Percentiles rank a stretch among this genome's conserved stretches.
These are phyloP conservation scores for Diarsia rubi DNA, from an alignment of 2,888 invertebrate species.

Conservation along the genomic window DNA sequence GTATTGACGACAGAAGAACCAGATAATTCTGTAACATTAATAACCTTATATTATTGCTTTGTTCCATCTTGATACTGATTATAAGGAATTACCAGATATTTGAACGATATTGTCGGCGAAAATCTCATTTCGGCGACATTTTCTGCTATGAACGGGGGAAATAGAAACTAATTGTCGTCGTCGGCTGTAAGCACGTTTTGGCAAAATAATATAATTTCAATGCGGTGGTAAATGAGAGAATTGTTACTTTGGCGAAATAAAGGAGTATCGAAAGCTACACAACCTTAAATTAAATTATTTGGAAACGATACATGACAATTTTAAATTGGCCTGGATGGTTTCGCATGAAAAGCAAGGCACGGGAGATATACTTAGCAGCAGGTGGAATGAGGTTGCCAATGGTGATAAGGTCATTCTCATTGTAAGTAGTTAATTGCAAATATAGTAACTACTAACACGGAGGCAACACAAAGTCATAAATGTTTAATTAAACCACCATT, in stretches of 20 bases:
- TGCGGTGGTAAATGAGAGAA: slow-evolving; percentile 15
- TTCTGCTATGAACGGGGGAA: slow-evolving; percentile 33
- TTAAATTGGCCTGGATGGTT: not conserved
- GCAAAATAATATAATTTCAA: slow-evolving; percentile 18
- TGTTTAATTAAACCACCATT: not conserved
- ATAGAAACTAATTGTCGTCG: slow-evolving; percentile 33
- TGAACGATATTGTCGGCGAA: slow-evolving; percentile 35
- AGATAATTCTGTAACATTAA: slow-evolving; percentile 68
- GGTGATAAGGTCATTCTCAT: not conserved
- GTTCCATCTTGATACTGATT: slow-evolving; percentile 54
- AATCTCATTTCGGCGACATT: slow-evolving; percentile 34
- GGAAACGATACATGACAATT: not conserved
- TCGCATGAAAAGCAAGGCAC: not conserved
- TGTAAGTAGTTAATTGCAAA: not conserved
- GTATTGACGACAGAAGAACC: slow-evolving; percentile 72
- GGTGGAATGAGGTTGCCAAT: not conserved
- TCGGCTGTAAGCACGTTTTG: slow-evolving; percentile 19
- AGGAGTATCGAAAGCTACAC: not conserved
- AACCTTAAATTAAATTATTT: not conserved
- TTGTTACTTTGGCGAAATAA: not conserved
- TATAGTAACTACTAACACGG: not conserved
- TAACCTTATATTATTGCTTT: slow-evolving; percentile 63
- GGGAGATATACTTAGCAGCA: not conserved
- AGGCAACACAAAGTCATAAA: not conserved
- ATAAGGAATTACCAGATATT: slow-evolving; percentile 52